Evolutionary conservation across 2,888 invertebrate genomes (phyloP), one percentile per base, ranked within the genome.

Genomic region (Teinopalpus imperialis): DNA sequence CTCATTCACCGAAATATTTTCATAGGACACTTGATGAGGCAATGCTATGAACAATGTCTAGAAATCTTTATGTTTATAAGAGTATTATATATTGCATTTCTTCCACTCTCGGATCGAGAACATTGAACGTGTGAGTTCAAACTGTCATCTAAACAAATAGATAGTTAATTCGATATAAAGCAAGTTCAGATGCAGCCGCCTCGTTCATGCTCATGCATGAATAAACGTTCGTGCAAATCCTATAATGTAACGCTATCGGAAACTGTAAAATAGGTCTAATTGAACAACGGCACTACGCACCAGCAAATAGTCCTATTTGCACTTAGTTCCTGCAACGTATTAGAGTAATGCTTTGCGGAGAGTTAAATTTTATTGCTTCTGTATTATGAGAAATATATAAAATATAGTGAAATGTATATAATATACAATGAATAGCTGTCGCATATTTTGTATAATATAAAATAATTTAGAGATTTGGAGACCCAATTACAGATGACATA

Each of bases 151-250:
- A 16, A 29, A 21, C n/a, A 7, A 35, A 21, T 6, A 10, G 35
- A 31, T 16, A 31, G 14, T 32, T 10, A 18, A 37, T 31, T 20
- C n/a, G 26, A 12, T 35, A 35, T 13, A 23, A 9, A 31, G 8
- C 23, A 16, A 8, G 20, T 4, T 16, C 16, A 24, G 14, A 16
- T 5, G 24, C 13, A 10, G 5, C 8, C 23, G 21, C n/a, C 16
- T 23, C 4, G 24, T 26, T 43, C 43, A 36, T 43, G 43, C 14
- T 20, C 35, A 29, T 23, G 43, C 43, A 43, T 36, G 35, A 36
- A 29, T 29, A 23, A 43, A 30, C 42, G 8, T 0, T 7, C 18
- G 27, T 8, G 20, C 35, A 35, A 36, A 36, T 36, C 14, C 43
- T 21, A 7, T 23, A 43, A 43, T 27, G 26, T 26, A 35, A 23